Percentiles rank a stretch among this genome's conserved stretches.
Conservation (phyloP, 2,113 vertebrate genomes). For the Lophius piscatorius region DNA sequence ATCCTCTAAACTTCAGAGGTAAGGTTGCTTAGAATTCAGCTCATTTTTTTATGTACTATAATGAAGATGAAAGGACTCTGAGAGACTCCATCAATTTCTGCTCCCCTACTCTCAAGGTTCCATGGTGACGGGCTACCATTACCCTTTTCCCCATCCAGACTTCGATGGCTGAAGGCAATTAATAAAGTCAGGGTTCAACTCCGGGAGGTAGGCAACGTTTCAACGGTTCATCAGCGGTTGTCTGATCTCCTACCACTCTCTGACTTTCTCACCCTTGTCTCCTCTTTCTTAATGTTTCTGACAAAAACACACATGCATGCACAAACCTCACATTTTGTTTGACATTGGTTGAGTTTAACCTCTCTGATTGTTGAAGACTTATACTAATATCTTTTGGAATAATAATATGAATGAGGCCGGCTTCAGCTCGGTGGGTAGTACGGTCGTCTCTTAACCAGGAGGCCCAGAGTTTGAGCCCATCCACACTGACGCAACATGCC, state of each 20-base stretch:
- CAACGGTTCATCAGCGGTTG: not conserved
- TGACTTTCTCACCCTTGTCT: not conserved
- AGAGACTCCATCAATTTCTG: not conserved
- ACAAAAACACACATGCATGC: too few relatives aligned
- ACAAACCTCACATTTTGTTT: slow-evolving; percentile 22
- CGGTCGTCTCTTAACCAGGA: too few relatives aligned
- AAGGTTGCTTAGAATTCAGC: not conserved
- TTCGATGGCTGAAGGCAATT: slow-evolving; percentile 93
- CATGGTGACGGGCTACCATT: slow-evolving; percentile 78
- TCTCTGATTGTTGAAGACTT: slow-evolving; percentile 36
- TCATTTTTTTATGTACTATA: not conserved
- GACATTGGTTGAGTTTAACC: slow-evolving; percentile 73
- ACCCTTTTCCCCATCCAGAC: slow-evolving; percentile 87
- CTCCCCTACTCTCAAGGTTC: slow-evolving; percentile 54
- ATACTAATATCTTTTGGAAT: not conserved
- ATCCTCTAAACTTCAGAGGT: slow-evolving; percentile 69
- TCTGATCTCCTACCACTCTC: slow-evolving; percentile 2
- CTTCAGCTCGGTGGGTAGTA: too few relatives aligned
- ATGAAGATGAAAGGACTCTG: not conserved
- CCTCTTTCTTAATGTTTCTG: not conserved
- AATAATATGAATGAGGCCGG: not conserved
- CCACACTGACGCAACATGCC: too few relatives aligned
- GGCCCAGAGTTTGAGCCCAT: too few relatives aligned
- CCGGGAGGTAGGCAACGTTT: slow-evolving; percentile 87
- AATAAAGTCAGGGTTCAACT: slow-evolving; percentile 93